A percentile compares a stretch with the other conserved stretches of the same genome.
Evolutionary conservation across 2,888 invertebrate species (phyloP).

Genomic region (Tachina fera): DNA sequence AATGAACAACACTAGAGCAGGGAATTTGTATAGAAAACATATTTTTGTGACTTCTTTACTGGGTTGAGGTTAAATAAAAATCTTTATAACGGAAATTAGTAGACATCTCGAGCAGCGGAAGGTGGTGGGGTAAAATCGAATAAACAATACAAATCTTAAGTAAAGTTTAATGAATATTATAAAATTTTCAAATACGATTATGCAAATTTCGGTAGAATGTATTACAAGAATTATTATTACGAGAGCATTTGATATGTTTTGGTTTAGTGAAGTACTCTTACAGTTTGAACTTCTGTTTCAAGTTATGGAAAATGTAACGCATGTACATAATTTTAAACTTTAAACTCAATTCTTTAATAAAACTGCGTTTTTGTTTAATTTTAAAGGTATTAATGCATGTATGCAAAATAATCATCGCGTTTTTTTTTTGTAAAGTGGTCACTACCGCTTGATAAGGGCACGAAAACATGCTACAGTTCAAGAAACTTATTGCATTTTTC

Average conservation of each 20-base stretch:
- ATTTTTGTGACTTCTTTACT: constrained; percentile 42
- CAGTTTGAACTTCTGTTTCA: not conserved
- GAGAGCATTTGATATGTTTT: constrained; percentile 38
- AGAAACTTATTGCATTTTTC: no score
- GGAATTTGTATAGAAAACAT: constrained; percentile 40
- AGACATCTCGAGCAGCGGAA: not conserved
- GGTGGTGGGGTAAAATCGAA: not conserved
- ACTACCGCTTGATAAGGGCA: no score
- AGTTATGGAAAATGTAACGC: not conserved
- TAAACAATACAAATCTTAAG: constrained; percentile 67
- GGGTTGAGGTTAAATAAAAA: constrained; percentile 66
- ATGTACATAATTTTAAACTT: not conserved
- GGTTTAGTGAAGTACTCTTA: not conserved
- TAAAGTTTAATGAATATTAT: constrained; percentile 71
- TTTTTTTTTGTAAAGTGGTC: no score
- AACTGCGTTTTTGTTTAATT: no score
- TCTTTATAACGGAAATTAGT: constrained; percentile 69
- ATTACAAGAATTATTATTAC: constrained; percentile 33
- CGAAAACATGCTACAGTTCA: no score
- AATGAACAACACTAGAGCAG: not conserved
- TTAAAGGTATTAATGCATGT: no score
- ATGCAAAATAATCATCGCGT: no score
- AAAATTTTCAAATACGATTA: constrained; percentile 71
- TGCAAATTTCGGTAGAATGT: constrained; percentile 56
- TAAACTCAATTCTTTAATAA: not conserved